phyloP scores from a whole-genome alignment of 2,888 invertebrate species.

The Orgyia antiqua region DNA sequence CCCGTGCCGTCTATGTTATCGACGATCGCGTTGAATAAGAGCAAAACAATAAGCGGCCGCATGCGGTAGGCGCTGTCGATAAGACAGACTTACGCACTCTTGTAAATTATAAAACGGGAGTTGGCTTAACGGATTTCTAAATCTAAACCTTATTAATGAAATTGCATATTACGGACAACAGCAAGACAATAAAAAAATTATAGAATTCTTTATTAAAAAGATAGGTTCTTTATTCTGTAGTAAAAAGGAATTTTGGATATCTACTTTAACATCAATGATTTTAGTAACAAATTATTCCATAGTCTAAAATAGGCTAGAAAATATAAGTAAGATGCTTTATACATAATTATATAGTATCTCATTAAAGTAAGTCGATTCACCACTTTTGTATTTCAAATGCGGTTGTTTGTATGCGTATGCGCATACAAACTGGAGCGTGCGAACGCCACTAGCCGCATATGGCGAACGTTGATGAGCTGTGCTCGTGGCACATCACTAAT shows the following conservation, averaged over 20 bases:
- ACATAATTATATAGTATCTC: slow-evolving; percentile 8
- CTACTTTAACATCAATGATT: too few relatives aligned
- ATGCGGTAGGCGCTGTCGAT: slow-evolving; percentile 36
- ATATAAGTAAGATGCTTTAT: too few relatives aligned
- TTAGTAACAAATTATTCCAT: too few relatives aligned
- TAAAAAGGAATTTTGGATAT: too few relatives aligned
- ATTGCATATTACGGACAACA: too few relatives aligned
- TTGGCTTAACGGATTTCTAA: slow-evolving; percentile 18
- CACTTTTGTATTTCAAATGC: slow-evolving; percentile 28
- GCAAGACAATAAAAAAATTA: too few relatives aligned
- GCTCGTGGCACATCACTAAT: slow-evolving; percentile 34
- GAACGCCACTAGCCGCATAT: slow-evolving; percentile 35
- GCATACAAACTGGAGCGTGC: slow-evolving; percentile 48
- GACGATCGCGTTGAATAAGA: slow-evolving; percentile 29
- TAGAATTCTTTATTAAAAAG: too few relatives aligned
- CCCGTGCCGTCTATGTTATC: slow-evolving; percentile 35
- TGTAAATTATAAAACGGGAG: slow-evolving; percentile 29
- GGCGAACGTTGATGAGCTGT: slow-evolving; percentile 37
- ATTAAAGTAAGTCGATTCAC: slow-evolving; percentile 29
- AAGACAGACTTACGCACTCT: slow-evolving; percentile 25
- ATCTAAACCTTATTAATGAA: neutral
- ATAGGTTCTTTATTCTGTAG: too few relatives aligned
- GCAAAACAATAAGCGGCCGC: slow-evolving; percentile 35
- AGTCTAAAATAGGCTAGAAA: too few relatives aligned
- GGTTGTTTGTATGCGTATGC: slow-evolving; percentile 17